Evolutionary conservation across 2,888 invertebrate species (phyloP).

Genomic region (Hemithea aestivaria): DNA sequence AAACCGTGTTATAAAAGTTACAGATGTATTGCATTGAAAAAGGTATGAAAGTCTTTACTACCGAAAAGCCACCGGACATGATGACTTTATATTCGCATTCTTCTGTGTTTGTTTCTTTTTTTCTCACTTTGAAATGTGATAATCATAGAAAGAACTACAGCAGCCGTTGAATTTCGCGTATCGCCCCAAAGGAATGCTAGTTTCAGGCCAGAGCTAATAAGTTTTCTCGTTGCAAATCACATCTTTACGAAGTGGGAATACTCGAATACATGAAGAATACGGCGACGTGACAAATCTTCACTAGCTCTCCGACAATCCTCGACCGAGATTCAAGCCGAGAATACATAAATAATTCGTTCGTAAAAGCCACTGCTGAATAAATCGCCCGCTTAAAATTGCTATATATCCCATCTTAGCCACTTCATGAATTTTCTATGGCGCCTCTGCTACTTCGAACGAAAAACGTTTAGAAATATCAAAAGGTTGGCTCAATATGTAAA

Average conservation of each 20-base stretch:
- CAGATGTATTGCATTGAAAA: too few species aligned
- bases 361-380: conserved; percentile 43
- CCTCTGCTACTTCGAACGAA: conserved; percentile 17
- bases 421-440: conserved; percentile 52
- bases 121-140: too few species aligned
- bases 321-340: conserved; percentile 40
- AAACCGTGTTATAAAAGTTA: too few species aligned
- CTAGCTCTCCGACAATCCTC: conserved; percentile 7
- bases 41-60: too few species aligned
- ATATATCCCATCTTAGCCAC: conserved; percentile 51
- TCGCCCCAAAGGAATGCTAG: conserved; percentile 3
- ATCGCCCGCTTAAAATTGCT: conserved; percentile 53
- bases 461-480: too few species aligned
- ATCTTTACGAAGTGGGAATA: conserved; percentile 15
- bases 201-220: conserved; percentile 8
- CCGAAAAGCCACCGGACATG: too few species aligned
- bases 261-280: conserved; percentile 8
- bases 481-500: too few species aligned
- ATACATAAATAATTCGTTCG: conserved; percentile 48
- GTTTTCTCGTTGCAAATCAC: conserved; percentile 25
- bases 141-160: too few species aligned
- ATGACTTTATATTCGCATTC: too few species aligned
- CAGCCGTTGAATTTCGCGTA: too few species aligned
- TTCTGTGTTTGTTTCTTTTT: too few species aligned
- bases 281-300: conserved; percentile 19